Conservation (phyloP, 2,113 vertebrate species). For the Notarius quadriscutis region DNA sequence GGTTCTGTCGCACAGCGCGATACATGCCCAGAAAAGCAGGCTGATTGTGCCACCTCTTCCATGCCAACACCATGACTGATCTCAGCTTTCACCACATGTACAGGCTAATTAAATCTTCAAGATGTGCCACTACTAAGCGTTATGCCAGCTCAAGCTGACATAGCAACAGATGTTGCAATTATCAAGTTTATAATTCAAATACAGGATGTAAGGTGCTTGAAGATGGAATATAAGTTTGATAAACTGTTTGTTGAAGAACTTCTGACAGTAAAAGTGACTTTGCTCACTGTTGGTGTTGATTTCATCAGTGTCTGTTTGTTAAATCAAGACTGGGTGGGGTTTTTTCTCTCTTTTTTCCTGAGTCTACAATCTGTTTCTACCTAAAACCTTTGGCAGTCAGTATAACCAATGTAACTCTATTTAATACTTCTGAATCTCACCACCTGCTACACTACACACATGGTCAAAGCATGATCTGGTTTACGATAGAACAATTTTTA, state of each 20-base stretch:
- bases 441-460: not conserved
- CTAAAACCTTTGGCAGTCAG: not conserved
- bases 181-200: not conserved
- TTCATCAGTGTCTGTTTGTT: not conserved
- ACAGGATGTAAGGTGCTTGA: not conserved
- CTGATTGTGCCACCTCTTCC: conserved; percentile 25
- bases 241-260: not conserved
- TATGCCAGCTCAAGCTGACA: not conserved
- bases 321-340: not conserved
- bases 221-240: not conserved
- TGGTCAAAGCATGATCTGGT: not conserved
- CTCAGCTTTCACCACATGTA: conserved; percentile 30
- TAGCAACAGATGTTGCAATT: conserved; percentile 2
- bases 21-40: conserved; percentile 3
- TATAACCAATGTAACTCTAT: not conserved
- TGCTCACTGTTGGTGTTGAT: not conserved
- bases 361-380: not conserved
- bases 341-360: not conserved
- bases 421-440: not conserved
- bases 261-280: not conserved
- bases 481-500: not conserved
- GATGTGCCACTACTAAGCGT: conserved; percentile 36
- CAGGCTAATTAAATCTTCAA: conserved; percentile 51
- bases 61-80: conserved; percentile 32
- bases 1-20: not conserved